Evolutionary conservation across 1,140 invertebrate species (phyloP), one percentile per base, ranked within the genome.

Genomic region (Proales similis): DNA sequence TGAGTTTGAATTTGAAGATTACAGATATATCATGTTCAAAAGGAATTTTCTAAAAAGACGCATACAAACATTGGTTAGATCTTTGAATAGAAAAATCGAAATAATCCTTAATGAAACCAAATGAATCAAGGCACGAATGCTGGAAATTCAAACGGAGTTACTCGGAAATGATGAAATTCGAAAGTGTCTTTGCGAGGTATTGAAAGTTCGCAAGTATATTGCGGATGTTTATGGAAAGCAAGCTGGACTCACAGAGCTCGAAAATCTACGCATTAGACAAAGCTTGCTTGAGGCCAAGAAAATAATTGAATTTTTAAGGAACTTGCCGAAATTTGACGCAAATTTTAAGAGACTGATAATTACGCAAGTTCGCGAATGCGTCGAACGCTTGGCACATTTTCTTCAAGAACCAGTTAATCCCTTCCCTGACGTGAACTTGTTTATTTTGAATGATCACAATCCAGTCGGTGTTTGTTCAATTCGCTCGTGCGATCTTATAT

Each of bases 341-440:
- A 26, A 24, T 24, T 57, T 57, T 36, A 38, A 29, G 30, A 57
- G 45, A 30, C 45, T 57, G 29, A 22, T 42, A 19, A 42, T 42
- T 11, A 57, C 39, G 29, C 17, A 29, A 26, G 45, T 57, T 2
- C 6, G 29, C 14, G 20, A 57, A 24, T 39, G 36, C 27, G 45
- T 57, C 14, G 20, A 19, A 5, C 22, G 17, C 38, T 22, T 53
- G 5, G 27, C 39, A n/a, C 39, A 42, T 38, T 57, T 30, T 26
- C 32, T 57, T n/a, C 22, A 14, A 26, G 51, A 57, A 27, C 51
- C 51, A 7, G 17, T 57, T 7, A 42, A 27, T 14, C 14, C 32
- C n/a, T 57, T 57, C 45, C 51, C 51, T 20, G 51, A 57, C 45
- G 36, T 57, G 17, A 57, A 57, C 27, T 57, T 57, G 29, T 57